phyloP scores from a whole-genome alignment of 2,797 vertebrate genomes.

The Chrysocyon brachyurus region DNA sequence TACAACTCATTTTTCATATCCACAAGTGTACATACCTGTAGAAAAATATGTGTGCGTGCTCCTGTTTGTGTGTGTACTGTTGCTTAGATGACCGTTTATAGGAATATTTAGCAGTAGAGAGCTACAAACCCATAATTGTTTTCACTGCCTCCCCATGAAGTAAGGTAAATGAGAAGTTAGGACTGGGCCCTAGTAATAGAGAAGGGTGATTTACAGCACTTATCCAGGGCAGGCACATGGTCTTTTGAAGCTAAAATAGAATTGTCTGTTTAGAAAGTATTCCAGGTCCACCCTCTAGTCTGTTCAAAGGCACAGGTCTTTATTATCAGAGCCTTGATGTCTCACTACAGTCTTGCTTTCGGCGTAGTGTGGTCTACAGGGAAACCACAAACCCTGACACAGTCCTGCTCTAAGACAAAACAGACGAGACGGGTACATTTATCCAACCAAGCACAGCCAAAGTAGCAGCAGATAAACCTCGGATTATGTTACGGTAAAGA shows the following conservation, averaged over 20 bases:
- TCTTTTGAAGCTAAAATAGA: conserved; percentile 50
- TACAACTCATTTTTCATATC: neutral
- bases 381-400: conserved; percentile 20
- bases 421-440: neutral
- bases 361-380: neutral
- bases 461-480: neutral
- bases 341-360: neutral
- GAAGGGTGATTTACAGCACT: neutral
- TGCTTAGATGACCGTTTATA: neutral
- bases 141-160: neutral
- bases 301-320: conserved; percentile 12
- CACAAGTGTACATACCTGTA: neutral
- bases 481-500: neutral
- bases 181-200: neutral
- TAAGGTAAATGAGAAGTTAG: conserved; percentile 14
- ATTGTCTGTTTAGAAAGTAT: neutral
- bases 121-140: neutral
- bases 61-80: neutral
- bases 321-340: conserved; percentile 18
- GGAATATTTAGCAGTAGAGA: neutral
- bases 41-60: neutral
- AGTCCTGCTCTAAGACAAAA: conserved; percentile 22
- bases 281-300: neutral
- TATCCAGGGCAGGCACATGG: neutral
- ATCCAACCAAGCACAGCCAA: neutral